Evolutionary conservation across 1,140 invertebrate species (phyloP).

Genomic region (Nasonia longicornis): DNA sequence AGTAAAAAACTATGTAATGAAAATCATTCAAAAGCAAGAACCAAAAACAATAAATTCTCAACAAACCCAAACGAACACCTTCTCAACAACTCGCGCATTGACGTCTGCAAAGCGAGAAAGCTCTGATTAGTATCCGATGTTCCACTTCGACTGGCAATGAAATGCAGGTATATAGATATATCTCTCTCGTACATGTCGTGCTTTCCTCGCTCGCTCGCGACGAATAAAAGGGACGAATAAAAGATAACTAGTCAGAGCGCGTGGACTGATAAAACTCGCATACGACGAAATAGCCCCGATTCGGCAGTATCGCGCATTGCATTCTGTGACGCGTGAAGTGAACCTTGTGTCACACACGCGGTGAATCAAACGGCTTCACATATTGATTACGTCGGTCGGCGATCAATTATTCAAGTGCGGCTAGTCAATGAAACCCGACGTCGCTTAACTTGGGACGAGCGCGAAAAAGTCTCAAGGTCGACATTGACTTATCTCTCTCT

Average conservation of each 20-base stretch:
- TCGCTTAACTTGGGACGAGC: slow-evolving; percentile 16
- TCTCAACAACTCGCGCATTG: not conserved
- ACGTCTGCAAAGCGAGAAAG: not conserved
- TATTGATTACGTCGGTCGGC: slow-evolving; percentile 25
- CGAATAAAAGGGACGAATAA: too few species aligned
- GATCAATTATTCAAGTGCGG: slow-evolving; percentile 38
- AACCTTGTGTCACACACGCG: not conserved
- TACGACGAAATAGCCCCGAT: not conserved
- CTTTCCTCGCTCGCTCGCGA: too few species aligned
- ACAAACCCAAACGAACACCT: not conserved
- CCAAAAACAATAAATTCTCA: not conserved
- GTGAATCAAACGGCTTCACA: slow-evolving; percentile 15
- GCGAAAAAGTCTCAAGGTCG: not conserved
- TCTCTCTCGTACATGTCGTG: too few species aligned
- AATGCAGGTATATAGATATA: too few species aligned
- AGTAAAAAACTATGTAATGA: too few species aligned
- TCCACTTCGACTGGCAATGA: too few species aligned
- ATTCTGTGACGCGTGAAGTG: not conserved
- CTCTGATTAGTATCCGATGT: not conserved
- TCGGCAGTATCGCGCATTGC: not conserved
- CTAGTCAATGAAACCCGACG: slow-evolving; percentile 12
- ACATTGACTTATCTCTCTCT: not conserved
- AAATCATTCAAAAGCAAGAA: not conserved
- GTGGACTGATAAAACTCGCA: too few species aligned
- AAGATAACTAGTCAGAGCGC: too few species aligned